Evolutionary conservation across 2,888 invertebrate genomes (phyloP).

Genomic region (Copidosoma aretas): DNA sequence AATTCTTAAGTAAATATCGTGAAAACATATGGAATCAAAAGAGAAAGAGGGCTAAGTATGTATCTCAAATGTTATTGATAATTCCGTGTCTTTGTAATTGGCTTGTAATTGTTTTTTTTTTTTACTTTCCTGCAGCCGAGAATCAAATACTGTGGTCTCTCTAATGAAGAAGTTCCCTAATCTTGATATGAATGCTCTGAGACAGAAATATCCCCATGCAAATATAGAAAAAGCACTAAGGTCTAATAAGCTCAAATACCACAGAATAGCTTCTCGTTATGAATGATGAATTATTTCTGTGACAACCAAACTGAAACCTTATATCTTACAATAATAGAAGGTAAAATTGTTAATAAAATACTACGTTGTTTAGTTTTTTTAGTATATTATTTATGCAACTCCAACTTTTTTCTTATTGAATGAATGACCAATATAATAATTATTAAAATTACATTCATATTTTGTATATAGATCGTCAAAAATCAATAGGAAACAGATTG

Average conservation of each 20-base stretch:
- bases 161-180: conserved; percentile 77
- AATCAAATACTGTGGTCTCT: conserved; percentile 51
- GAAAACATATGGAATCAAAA: conserved; percentile 71
- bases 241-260: conserved; percentile 52
- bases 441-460: neutral
- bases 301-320: neutral
- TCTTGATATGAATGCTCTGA: conserved; percentile 73
- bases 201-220: conserved; percentile 77
- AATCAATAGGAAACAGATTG: neutral
- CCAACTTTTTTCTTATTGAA: neutral
- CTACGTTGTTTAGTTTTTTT: conserved; percentile 9
- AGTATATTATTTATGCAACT: neutral
- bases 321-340: conserved; percentile 3
- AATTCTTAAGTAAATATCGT: conserved; percentile 69
- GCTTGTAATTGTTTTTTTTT: neutral
- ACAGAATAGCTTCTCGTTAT: conserved; percentile 25
- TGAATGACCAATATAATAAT: neutral
- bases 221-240: conserved; percentile 73
- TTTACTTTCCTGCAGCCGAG: conserved; percentile 52
- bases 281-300: conserved; percentile 10
- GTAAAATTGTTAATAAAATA: conserved; percentile 9
- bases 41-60: conserved; percentile 67
- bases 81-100: no score
- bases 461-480: neutral
- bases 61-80: conserved; percentile 26